A percentile compares a stretch with the other conserved stretches of the same genome.
Evolutionary conservation across 2,888 invertebrate genomes (phyloP).

Genomic region (Epsilonema sp.): DNA sequence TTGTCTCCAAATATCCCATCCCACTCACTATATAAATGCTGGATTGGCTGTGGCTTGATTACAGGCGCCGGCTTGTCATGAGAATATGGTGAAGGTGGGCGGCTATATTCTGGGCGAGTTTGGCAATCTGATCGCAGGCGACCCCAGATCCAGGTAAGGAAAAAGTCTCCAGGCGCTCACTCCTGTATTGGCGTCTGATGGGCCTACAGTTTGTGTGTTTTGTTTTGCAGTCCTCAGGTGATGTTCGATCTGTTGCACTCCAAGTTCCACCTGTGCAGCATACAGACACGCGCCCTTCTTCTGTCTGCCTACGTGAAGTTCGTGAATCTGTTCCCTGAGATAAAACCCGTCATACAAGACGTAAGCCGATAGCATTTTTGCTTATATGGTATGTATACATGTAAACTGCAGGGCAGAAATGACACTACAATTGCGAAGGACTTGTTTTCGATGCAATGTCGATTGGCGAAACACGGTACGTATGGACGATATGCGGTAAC

Average conservation of each 20-base stretch:
- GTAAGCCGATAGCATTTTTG: conserved; percentile 36
- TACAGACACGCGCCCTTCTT: conserved; percentile 81
- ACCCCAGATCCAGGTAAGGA: conserved; percentile 58
- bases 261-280: conserved; percentile 91
- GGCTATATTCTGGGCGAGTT: conserved; percentile 98
- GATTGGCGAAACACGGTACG: too few relatives aligned
- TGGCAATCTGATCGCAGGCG: conserved; percentile 96
- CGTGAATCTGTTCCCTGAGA: conserved; percentile 95
- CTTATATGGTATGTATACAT: too few relatives aligned
- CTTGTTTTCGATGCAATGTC: too few relatives aligned
- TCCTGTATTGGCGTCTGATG: too few relatives aligned
- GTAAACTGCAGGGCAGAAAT: too few relatives aligned
- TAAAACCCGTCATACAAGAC: conserved; percentile 80
- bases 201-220: too few relatives aligned
- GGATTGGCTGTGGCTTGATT: conserved; percentile 37
- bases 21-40: too few relatives aligned
- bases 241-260: conserved; percentile 96
- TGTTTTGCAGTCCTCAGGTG: conserved; percentile 55
- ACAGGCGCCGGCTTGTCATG: conserved; percentile 96
- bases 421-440: too few relatives aligned
- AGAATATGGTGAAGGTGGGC: conserved; percentile 99
- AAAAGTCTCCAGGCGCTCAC: too few relatives aligned
- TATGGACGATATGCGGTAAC: too few relatives aligned
- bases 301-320: conserved; percentile 98
- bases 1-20: too few relatives aligned